Conservation (phyloP, 2,888 invertebrate genomes). For the Leptopilina myrica region DNA sequence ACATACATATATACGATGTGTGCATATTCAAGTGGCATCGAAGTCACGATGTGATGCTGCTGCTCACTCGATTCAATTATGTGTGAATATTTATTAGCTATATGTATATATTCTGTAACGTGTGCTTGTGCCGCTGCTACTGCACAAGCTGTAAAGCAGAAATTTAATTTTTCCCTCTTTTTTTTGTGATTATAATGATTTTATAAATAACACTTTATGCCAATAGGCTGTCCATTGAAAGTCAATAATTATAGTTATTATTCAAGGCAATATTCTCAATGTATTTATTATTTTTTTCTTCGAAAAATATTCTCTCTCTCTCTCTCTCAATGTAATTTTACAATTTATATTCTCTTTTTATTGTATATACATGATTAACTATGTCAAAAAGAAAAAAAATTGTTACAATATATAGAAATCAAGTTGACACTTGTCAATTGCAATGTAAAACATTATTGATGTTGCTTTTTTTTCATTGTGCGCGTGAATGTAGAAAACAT, state of each 20-base stretch:
- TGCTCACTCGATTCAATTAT: conserved; percentile 37
- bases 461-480: too few species aligned
- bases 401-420: too few species aligned
- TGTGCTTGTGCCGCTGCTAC: background rate
- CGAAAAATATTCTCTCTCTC: background rate
- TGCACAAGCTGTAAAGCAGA: background rate
- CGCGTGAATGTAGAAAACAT: too few species aligned
- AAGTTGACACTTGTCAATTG: too few species aligned
- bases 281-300: conserved; percentile 1
- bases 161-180: background rate
- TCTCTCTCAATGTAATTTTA: conserved; percentile 3
- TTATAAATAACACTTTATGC: conserved; percentile 4
- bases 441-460: too few species aligned
- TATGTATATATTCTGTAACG: background rate
- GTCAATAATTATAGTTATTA: conserved; percentile 11
- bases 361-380: too few species aligned
- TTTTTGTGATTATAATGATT: conserved; percentile 6
- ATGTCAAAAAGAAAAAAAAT: too few species aligned
- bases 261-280: background rate
- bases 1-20: conserved; percentile 38
- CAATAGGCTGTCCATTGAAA: conserved; percentile 4
- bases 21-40: conserved; percentile 56
- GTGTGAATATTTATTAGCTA: conserved; percentile 30
- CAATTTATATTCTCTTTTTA: background rate
- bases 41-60: conserved; percentile 50